Evolutionary conservation across 1,140 invertebrate genomes (phyloP).

Genomic region (Leptinotarsa defecta): DNA sequence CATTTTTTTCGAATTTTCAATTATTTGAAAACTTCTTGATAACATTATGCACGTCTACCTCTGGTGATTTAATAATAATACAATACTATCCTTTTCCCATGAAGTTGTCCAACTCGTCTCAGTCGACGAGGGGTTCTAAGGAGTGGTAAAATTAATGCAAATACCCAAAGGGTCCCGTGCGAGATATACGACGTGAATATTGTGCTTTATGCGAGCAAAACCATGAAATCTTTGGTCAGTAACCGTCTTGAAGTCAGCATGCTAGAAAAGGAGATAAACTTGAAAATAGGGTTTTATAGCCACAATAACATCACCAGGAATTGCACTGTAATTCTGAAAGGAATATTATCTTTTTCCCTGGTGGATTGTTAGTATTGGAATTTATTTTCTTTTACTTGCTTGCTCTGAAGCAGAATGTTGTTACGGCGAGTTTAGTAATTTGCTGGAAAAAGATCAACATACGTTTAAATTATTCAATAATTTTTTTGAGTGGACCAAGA

Average conservation of each 20-base stretch:
- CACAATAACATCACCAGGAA: slow-evolving; percentile 8
- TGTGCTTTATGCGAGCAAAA: slow-evolving; percentile 2
- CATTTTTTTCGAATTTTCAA: too few species aligned
- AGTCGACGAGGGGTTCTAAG: background rate
- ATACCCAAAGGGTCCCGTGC: background rate
- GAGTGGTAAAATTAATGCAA: background rate
- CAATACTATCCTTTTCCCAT: too few species aligned
- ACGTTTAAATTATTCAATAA: too few species aligned
- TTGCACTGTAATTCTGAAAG: slow-evolving; percentile 6
- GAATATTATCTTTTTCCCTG: background rate
- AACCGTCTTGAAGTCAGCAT: background rate
- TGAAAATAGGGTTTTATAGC: slow-evolving; percentile 2
- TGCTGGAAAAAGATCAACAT: too few species aligned
- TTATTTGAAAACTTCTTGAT: too few species aligned
- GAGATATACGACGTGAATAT: slow-evolving; percentile 5
- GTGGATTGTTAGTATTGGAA: background rate
- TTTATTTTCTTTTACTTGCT: background rate
- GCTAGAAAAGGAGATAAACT: background rate
- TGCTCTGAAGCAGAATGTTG: too few species aligned
- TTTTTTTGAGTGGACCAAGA: too few species aligned
- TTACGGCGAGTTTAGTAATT: too few species aligned
- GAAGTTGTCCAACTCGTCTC: too few species aligned
- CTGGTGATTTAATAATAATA: too few species aligned
- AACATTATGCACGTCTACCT: too few species aligned
- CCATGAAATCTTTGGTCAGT: slow-evolving; percentile 5